A percentile compares a stretch with the other conserved stretches of the same genome.
Conservation (phyloP, 2,888 invertebrate species). For the Arctia plantaginis region DNA sequence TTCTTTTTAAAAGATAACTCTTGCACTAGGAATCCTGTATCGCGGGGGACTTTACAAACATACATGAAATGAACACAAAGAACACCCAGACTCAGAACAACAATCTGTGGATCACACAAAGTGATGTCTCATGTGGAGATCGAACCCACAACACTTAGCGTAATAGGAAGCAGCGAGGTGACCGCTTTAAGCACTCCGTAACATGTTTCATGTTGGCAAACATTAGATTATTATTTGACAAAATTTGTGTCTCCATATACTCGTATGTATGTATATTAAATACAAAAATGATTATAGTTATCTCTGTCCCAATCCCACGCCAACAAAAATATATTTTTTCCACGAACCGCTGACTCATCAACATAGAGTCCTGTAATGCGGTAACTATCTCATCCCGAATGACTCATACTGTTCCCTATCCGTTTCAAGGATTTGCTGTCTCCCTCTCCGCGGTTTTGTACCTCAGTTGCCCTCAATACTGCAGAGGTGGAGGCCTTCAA, state of each 20-base stretch:
- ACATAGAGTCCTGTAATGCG: constrained; percentile 19
- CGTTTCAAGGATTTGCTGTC: background rate
- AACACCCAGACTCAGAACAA: no score
- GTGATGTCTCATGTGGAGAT: no score
- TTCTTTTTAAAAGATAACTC: no score
- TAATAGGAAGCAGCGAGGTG: no score
- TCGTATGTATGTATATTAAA: no score
- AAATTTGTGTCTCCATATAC: background rate
- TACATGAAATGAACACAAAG: background rate
- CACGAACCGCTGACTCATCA: constrained; percentile 35
- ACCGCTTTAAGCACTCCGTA: no score
- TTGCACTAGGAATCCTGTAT: no score
- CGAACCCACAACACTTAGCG: no score
- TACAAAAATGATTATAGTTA: background rate
- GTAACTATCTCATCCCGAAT: constrained; percentile 30
- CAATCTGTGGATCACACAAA: no score
- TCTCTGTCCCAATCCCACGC: background rate
- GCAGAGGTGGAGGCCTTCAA: background rate
- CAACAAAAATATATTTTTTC: constrained; percentile 1
- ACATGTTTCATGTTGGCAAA: background rate
- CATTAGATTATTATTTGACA: background rate
- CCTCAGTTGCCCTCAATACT: background rate
- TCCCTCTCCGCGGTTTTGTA: background rate
- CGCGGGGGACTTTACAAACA: no score
- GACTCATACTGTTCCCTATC: constrained; percentile 30